Conservation (phyloP, 2,888 invertebrate species). For the Drosophila meridionalis region DNA sequence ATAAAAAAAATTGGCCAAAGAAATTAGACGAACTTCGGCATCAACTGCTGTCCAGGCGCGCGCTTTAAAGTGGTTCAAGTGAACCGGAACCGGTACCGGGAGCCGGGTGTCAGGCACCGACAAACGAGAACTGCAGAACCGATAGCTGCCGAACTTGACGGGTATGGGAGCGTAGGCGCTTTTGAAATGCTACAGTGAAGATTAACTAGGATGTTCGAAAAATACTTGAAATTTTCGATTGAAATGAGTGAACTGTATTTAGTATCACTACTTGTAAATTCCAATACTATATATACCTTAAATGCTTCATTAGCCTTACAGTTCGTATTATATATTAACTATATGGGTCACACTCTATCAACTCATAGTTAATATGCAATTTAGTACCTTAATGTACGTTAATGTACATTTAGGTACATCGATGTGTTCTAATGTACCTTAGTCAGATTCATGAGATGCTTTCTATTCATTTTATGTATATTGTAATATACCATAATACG, state of each 20-base stretch:
- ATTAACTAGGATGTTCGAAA: neutral
- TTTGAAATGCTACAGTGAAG: slow-evolving; percentile 18
- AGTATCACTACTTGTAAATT: too few species aligned
- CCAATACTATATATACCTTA: neutral
- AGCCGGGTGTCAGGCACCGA: neutral
- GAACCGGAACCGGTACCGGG: slow-evolving; percentile 16
- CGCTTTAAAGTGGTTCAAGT: slow-evolving; percentile 59
- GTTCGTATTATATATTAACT: too few species aligned
- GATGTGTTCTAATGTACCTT: neutral
- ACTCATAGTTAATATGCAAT: neutral
- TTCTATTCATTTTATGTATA: too few species aligned
- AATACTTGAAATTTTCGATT: neutral
- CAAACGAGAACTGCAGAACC: neutral
- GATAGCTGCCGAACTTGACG: neutral
- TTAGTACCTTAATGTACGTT: neutral
- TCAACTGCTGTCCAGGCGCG: slow-evolving; percentile 35
- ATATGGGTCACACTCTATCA: too few species aligned
- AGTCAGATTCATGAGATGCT: neutral
- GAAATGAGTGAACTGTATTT: neutral
- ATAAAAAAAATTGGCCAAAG: slow-evolving; percentile 67
- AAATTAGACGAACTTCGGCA: slow-evolving; percentile 52
- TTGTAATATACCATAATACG: neutral
- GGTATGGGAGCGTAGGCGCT: neutral
- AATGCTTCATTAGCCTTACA: too few species aligned
- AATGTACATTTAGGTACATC: neutral